These are phyloP conservation scores for Microcebus jonahi DNA, from an alignment of 2,113 vertebrate species.

Conservation along the genomic window DNA sequence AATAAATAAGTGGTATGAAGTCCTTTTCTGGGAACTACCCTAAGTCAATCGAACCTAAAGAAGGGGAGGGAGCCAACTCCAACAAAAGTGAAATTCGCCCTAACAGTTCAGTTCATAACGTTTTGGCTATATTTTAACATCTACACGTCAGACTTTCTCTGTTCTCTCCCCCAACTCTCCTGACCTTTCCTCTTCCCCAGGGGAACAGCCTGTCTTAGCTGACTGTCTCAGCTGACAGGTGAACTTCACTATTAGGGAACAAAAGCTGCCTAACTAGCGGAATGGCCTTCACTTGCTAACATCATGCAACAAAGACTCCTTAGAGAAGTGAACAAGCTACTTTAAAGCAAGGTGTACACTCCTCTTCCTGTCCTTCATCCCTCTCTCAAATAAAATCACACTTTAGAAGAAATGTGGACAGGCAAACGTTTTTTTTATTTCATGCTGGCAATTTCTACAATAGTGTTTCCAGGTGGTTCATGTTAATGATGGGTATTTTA, in stretches of 20 bases:
- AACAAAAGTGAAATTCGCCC: conserved; percentile 19
- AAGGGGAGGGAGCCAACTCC: background rate
- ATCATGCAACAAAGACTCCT: background rate
- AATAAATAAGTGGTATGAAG: background rate
- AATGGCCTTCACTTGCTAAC: background rate
- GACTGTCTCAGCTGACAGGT: background rate
- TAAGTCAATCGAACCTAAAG: background rate
- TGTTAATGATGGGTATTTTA: background rate
- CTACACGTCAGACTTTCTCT: background rate
- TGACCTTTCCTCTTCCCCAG: background rate
- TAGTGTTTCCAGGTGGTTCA: background rate
- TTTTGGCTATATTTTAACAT: background rate
- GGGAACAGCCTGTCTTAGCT: background rate
- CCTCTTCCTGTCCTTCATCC: background rate
- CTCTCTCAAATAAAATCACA: background rate
- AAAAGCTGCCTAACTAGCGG: background rate
- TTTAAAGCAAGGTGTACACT: background rate
- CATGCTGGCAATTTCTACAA: background rate
- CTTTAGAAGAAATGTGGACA: background rate
- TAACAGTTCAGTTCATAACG: background rate
- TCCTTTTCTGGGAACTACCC: background rate
- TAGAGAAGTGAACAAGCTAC: background rate
- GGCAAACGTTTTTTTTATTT: background rate
- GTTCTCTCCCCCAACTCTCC: background rate
- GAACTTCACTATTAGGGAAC: background rate